A percentile compares a stretch with the other conserved stretches of the same genome.
phyloP scores from a whole-genome alignment of 2,888 invertebrate genomes.

The Rotaria macrura region DNA sequence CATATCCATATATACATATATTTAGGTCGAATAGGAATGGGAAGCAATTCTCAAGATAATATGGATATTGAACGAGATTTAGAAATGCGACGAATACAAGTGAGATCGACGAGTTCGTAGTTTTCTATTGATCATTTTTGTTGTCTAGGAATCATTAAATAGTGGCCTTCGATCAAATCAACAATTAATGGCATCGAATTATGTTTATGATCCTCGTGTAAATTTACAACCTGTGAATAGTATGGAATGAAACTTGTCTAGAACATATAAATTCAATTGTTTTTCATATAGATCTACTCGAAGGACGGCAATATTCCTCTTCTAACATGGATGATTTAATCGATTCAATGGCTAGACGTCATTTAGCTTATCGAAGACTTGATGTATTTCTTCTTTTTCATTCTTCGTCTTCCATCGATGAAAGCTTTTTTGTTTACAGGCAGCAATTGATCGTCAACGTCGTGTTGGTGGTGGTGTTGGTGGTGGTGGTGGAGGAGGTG shows the following conservation, averaged over 20 bases:
- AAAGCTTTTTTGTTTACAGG: background rate
- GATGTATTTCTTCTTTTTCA: background rate
- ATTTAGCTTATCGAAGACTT: background rate
- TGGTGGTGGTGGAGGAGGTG: too few relatives aligned
- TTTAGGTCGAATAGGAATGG: background rate
- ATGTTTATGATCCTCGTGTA: background rate
- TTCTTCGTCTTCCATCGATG: too few relatives aligned
- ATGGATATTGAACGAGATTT: background rate
- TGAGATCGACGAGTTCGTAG: background rate
- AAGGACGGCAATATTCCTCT: background rate
- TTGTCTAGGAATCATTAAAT: background rate
- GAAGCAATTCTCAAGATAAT: background rate
- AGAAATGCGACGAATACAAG: background rate
- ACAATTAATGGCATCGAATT: background rate
- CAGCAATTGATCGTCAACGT: background rate
- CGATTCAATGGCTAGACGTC: slow-evolving; percentile 14
- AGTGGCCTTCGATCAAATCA: background rate
- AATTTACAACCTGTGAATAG: background rate
- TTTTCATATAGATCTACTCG: background rate
- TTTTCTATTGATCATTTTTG: too few relatives aligned
- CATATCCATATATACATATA: background rate
- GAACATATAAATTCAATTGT: too few relatives aligned
- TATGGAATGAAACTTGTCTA: background rate
- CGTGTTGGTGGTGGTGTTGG: too few relatives aligned
- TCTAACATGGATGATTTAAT: slow-evolving; percentile 4